A percentile compares a stretch with the other conserved stretches of the same genome.
Conservation (phyloP, 2,888 invertebrate genomes). For the Phragmatobia fuliginosa region DNA sequence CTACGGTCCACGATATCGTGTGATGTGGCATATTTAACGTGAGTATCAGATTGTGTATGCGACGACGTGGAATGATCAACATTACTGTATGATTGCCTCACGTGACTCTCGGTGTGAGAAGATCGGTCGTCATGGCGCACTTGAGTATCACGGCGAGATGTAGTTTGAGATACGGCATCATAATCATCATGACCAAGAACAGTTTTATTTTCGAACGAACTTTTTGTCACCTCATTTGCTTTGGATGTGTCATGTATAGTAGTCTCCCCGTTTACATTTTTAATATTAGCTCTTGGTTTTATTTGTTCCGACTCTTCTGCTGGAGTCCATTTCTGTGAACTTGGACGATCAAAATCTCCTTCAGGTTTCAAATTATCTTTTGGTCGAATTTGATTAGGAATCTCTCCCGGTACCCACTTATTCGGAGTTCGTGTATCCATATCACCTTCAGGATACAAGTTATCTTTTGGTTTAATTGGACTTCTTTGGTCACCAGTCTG, state of each 20-base stretch:
- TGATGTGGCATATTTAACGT: constrained; percentile 56
- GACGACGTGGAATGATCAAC: constrained; percentile 57
- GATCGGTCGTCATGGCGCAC: constrained; percentile 54
- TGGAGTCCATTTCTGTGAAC: constrained; percentile 63
- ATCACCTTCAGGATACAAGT: constrained; percentile 84
- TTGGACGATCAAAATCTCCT: constrained; percentile 83
- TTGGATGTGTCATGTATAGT: constrained; percentile 55
- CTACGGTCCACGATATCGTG: constrained; percentile 49
- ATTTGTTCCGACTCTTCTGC: constrained; percentile 71
- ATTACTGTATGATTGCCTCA: constrained; percentile 56
- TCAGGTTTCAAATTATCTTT: constrained; percentile 84
- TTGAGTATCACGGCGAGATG: constrained; percentile 51
- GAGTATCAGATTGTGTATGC: constrained; percentile 59
- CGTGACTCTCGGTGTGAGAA: constrained; percentile 58
- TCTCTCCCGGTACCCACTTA: constrained; percentile 69
- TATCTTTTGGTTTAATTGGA: constrained; percentile 69
- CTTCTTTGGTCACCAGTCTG: constrained; percentile 76
- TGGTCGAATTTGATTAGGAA: constrained; percentile 73
- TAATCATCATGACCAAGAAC: constrained; percentile 79
- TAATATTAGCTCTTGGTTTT: constrained; percentile 81
- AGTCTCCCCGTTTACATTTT: constrained; percentile 80
- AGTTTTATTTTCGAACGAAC: constrained; percentile 39
- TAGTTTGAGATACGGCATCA: constrained; percentile 49
- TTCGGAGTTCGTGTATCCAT: constrained; percentile 80
- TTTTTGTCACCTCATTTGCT: constrained; percentile 60